Evolutionary conservation across 2,888 invertebrate species (phyloP).

Genomic region (Buathra laborator): DNA sequence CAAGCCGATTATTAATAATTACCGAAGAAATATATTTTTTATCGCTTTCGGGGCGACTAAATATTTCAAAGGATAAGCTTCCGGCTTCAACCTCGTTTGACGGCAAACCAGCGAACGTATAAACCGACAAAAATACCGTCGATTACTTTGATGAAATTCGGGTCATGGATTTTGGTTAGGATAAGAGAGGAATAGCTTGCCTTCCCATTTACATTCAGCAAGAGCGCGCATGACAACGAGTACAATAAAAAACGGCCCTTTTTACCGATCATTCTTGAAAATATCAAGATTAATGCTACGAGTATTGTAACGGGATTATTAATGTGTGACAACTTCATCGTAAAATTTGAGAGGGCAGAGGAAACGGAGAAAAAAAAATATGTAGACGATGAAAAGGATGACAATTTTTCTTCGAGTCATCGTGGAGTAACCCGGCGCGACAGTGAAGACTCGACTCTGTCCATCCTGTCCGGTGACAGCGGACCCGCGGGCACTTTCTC

Average conservation of each 20-base stretch:
- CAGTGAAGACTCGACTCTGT: slow-evolving; percentile 38
- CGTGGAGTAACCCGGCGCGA: neutral
- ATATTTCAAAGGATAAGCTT: too few relatives aligned
- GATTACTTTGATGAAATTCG: neutral
- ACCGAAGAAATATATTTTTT: neutral
- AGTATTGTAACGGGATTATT: slow-evolving; percentile 6
- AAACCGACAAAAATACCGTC: too few relatives aligned
- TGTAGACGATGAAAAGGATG: neutral
- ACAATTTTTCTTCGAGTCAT: slow-evolving; percentile 48
- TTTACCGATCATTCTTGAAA: neutral
- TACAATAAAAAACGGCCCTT: neutral
- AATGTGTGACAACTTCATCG: neutral
- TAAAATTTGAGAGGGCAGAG: neutral
- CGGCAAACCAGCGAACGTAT: too few relatives aligned
- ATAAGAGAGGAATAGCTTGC: neutral
- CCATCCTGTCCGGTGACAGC: slow-evolving; percentile 28
- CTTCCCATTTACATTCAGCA: neutral
- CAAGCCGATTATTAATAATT: too few relatives aligned
- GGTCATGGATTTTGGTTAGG: neutral
- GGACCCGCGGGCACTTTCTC: neutral
- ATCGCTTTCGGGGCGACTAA: too few relatives aligned
- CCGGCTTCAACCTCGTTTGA: too few relatives aligned
- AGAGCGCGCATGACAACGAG: neutral
- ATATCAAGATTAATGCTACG: slow-evolving; percentile 12
- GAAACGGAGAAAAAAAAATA: neutral